These are phyloP conservation scores for Hyphantria cunea DNA, from an alignment of 1,140 invertebrate genomes.

Conservation along the genomic window DNA sequence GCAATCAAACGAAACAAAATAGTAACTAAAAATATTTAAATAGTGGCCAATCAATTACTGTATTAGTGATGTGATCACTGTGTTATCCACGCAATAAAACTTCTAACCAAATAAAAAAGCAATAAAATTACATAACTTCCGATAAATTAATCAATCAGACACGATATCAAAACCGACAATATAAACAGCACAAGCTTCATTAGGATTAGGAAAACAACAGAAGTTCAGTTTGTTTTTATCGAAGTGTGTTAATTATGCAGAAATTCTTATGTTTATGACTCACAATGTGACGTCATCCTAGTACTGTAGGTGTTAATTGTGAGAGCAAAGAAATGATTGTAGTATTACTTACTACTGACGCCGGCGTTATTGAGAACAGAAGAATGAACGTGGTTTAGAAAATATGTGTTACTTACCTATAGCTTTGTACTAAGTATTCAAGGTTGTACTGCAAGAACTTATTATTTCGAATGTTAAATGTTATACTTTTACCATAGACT, in stretches of 20 bases:
- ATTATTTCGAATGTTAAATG: no score
- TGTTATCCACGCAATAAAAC: no score
- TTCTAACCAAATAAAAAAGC: neutral
- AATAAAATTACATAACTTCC: neutral
- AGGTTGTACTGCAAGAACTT: no score
- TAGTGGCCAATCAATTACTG: no score
- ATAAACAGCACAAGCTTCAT: slow-evolving; percentile 8
- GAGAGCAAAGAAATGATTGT: slow-evolving; percentile 23
- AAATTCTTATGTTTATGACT: slow-evolving; percentile 58
- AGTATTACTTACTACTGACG: slow-evolving; percentile 2
- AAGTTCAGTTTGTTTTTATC: slow-evolving; percentile 41
- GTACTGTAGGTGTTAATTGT: slow-evolving; percentile 19
- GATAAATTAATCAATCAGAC: neutral
- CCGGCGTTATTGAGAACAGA: neutral
- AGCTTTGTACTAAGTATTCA: slow-evolving; percentile 2
- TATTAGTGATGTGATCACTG: no score
- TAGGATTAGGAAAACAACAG: slow-evolving; percentile 12
- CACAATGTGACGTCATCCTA: slow-evolving; percentile 48
- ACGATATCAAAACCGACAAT: neutral
- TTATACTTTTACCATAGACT: no score
- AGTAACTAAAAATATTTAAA: no score
- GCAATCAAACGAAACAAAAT: no score
- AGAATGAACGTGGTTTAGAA: neutral
- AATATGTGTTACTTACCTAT: no score
- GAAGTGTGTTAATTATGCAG: slow-evolving; percentile 50